Conservation (phyloP, 2,797 vertebrate genomes). For the Pseudochaenichthys georgianus region DNA sequence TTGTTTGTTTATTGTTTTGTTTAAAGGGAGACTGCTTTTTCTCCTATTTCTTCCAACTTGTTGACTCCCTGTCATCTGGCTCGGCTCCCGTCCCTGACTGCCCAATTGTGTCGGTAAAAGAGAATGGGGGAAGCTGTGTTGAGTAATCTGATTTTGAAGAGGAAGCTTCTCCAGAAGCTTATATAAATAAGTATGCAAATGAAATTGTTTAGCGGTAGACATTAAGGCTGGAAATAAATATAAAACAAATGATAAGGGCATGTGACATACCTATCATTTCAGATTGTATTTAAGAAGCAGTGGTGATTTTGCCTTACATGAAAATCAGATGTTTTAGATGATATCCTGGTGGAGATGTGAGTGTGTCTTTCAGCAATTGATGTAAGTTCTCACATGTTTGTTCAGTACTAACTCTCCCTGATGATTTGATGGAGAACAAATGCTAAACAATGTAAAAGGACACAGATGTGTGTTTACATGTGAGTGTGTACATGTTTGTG, state of each 20-base stretch:
- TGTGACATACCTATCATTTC: neutral
- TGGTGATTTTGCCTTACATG: neutral
- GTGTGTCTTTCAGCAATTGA: slow-evolving; percentile 11
- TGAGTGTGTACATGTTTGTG: slow-evolving; percentile 1
- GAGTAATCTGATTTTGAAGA: neutral
- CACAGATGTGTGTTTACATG: slow-evolving; percentile 46
- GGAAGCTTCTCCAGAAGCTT: no score
- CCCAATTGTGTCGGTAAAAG: neutral
- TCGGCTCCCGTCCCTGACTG: slow-evolving; percentile 31
- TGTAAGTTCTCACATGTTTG: slow-evolving; percentile 29
- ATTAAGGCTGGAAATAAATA: no score
- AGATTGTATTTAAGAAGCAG: neutral
- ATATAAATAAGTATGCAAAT: neutral
- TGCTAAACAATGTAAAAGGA: slow-evolving; percentile 38
- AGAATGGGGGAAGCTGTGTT: neutral
- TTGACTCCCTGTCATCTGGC: slow-evolving; percentile 50
- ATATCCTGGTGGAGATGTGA: neutral
- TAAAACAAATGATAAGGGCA: no score
- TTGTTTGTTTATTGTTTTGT: slow-evolving; percentile 70
- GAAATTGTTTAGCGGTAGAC: no score
- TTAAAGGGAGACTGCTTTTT: slow-evolving; percentile 32
- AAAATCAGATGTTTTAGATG: neutral
- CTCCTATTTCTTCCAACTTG: slow-evolving; percentile 10
- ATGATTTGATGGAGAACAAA: slow-evolving; percentile 19
- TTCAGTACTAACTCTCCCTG: slow-evolving; percentile 20